Conservation (phyloP, 2,113 vertebrate species). For the Caracal caracal region DNA sequence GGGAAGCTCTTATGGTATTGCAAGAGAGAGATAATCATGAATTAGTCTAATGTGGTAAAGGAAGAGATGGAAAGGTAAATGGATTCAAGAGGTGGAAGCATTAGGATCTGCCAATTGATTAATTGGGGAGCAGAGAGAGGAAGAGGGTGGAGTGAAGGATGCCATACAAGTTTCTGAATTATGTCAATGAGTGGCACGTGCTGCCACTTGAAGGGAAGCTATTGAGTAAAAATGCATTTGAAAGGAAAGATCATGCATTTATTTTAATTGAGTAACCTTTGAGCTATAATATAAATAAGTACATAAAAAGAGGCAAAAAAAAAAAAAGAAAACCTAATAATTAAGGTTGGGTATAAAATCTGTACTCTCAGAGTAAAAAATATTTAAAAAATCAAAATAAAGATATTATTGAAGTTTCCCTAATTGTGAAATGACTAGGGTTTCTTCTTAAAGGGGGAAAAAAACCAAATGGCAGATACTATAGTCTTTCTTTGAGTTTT, state of each 20-base stretch:
- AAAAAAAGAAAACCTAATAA: neutral
- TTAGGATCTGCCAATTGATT: neutral
- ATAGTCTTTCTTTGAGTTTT: neutral
- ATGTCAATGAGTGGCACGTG: neutral
- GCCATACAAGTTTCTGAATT: neutral
- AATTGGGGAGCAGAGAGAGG: neutral
- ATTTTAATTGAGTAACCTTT: neutral
- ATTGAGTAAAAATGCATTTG: neutral
- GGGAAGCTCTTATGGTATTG: neutral
- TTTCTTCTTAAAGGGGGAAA: neutral
- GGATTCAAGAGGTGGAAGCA: neutral
- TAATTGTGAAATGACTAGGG: neutral
- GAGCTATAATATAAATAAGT: neutral
- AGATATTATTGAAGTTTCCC: neutral
- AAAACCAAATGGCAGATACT: neutral
- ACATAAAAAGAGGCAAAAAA: neutral
- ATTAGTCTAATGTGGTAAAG: neutral
- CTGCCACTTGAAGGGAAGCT: neutral
- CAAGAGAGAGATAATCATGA: neutral
- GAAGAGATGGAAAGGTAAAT: neutral
- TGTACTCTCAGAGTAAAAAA: neutral
- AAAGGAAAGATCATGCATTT: neutral
- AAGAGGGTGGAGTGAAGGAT: neutral
- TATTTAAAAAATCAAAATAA: neutral
- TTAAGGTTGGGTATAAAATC: neutral